phyloP scores from a whole-genome alignment of 2,888 invertebrate genomes.

The Poecilobothrus nobilitatus region DNA sequence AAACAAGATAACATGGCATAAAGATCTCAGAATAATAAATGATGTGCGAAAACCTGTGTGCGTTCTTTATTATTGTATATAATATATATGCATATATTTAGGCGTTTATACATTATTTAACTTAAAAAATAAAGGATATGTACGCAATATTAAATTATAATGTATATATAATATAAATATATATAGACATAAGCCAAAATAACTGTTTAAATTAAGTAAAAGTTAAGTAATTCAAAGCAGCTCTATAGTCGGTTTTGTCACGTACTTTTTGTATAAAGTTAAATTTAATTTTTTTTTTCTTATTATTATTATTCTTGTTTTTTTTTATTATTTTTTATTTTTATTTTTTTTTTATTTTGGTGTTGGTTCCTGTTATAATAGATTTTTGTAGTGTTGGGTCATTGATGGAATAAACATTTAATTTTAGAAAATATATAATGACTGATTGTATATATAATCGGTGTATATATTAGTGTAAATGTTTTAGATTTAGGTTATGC shows the following conservation, averaged over 20 bases:
- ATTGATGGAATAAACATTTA: background rate
- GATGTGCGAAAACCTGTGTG: background rate
- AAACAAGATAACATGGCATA: background rate
- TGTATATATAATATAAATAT: background rate
- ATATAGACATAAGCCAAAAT: background rate
- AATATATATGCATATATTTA: background rate
- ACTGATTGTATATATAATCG: no score
- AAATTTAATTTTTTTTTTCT: background rate
- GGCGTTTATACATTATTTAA: background rate
- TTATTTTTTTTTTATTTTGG: background rate
- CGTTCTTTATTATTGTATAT: no score
- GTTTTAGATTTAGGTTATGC: no score
- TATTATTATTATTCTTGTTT: background rate
- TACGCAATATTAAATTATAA: no score
- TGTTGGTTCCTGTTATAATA: no score
- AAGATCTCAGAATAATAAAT: background rate
- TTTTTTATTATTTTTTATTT: background rate
- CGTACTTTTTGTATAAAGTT: no score
- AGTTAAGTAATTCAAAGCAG: constrained; percentile 1
- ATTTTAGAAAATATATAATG: no score
- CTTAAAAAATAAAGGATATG: no score
- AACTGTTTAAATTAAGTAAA: background rate
- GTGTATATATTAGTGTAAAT: no score
- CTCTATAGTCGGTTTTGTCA: background rate
- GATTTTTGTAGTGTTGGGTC: background rate